Conservation (phyloP, 2,888 invertebrate species). For the Lasioglossum vierecki region DNA sequence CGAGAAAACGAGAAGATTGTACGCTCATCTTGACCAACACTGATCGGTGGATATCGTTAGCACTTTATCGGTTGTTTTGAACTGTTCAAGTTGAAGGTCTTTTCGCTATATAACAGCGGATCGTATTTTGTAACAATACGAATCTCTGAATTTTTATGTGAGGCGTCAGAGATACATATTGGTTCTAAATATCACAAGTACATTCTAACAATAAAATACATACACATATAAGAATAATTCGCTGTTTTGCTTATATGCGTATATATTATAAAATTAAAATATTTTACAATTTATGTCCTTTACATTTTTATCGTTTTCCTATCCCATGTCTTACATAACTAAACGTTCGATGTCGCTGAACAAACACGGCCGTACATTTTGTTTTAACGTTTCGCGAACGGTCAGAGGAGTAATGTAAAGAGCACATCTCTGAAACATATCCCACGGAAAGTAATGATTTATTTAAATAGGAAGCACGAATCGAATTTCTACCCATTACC, state of each 20-base stretch:
- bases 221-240: constrained; percentile 45
- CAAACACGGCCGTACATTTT: constrained; percentile 13
- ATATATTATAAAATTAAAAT: constrained; percentile 65
- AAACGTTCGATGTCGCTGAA: constrained; percentile 23
- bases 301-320: constrained; percentile 38
- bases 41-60: constrained; percentile 77
- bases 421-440: constrained; percentile 39
- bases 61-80: constrained; percentile 21
- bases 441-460: constrained; percentile 43
- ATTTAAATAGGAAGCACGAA: constrained; percentile 70
- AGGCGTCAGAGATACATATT: constrained; percentile 43
- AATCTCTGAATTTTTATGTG: constrained; percentile 45
- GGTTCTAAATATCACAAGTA: constrained; percentile 44
- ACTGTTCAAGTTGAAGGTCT: constrained; percentile 45
- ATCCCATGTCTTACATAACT: constrained; percentile 26
- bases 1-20: constrained; percentile 95
- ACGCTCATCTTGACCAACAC: constrained; percentile 93
- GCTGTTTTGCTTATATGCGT: constrained; percentile 46
- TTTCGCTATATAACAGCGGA: constrained; percentile 62
- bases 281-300: constrained; percentile 57
- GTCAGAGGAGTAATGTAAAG: constrained; percentile 28
- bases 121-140: constrained; percentile 52
- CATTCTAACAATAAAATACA: constrained; percentile 55
- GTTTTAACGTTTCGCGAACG: constrained; percentile 31
- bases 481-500: constrained; percentile 47